A percentile compares a stretch with the other conserved stretches of the same genome.
phyloP scores from a whole-genome alignment of 30 jellyfish, hydroid and myxozoan genomes.

The Aurelia sp. region DNA sequence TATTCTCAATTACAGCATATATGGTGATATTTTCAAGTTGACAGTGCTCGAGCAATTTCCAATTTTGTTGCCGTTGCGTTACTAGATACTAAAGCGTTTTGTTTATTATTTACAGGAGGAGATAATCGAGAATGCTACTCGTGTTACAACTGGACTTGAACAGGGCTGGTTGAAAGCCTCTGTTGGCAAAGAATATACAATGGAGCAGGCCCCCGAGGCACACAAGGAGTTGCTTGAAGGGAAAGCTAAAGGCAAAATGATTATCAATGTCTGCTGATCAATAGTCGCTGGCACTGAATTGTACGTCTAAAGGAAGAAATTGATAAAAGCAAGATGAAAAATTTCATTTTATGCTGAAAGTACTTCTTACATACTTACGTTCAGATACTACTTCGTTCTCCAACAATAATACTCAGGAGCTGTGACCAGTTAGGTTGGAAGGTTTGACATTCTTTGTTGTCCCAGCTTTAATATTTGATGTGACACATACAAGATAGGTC shows the following conservation, averaged over 20 bases:
- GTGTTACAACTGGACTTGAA: conserved; percentile 61
- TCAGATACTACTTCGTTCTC: no score
- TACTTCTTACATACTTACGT: not conserved
- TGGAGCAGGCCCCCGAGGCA: conserved; percentile 78
- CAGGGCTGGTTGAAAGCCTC: conserved; percentile 84
- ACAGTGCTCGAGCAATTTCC: no score
- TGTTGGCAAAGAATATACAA: conserved; percentile 71
- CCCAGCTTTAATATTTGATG: no score
- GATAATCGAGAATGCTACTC: conserved; percentile 51
- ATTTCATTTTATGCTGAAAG: not conserved
- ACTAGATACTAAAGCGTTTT: not conserved
- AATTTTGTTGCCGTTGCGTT: no score
- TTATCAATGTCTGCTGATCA: conserved; percentile 53
- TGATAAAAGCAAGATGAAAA: no score
- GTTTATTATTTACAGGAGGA: conserved; percentile 4
- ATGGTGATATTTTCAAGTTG: no score
- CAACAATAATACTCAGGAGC: no score
- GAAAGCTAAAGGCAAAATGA: conserved; percentile 81
- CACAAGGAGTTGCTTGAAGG: conserved; percentile 77
- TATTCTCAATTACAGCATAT: no score
- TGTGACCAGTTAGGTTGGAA: no score
- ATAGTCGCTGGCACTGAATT: not conserved
- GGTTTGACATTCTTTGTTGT: no score
- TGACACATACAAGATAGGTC: no score
- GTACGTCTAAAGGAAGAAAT: no score